These are phyloP conservation scores for Aricia agestis DNA, from an alignment of 1,140 invertebrate genomes.

Conservation along the genomic window DNA sequence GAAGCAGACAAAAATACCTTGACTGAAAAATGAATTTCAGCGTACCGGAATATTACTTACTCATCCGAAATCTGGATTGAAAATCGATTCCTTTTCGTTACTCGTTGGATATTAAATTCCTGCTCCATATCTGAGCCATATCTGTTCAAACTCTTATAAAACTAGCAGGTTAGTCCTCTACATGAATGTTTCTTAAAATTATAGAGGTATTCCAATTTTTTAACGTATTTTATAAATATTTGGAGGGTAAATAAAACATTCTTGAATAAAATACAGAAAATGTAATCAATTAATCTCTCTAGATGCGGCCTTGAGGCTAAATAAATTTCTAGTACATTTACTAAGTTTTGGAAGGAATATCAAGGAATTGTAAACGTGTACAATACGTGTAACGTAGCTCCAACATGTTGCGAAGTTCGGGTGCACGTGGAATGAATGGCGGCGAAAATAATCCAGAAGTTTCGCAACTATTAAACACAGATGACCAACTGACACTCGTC, in stretches of 20 bases:
- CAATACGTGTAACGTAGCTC: neutral
- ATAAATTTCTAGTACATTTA: no score
- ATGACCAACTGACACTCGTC: neutral
- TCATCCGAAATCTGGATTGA: constrained; percentile 23
- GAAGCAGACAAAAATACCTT: neutral
- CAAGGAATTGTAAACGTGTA: no score
- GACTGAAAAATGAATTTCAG: constrained; percentile 11
- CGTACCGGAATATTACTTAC: constrained; percentile 21
- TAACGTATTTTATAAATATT: no score
- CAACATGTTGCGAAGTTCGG: neutral
- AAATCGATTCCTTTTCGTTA: constrained; percentile 23
- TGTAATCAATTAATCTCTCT: no score
- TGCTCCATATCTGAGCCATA: constrained; percentile 19
- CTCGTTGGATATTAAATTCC: constrained; percentile 24
- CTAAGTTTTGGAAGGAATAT: no score
- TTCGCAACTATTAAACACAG: constrained; percentile 4
- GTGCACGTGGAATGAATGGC: constrained; percentile 10
- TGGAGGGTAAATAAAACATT: no score
- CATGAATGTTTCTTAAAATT: neutral
- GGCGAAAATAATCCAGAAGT: constrained; percentile 4
- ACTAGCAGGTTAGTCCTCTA: constrained; percentile 18
- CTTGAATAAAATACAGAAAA: no score
- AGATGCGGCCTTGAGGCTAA: no score
- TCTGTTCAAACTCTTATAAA: constrained; percentile 20
- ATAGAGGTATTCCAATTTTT: neutral